A percentile compares a stretch with the other conserved stretches of the same genome.
Evolutionary conservation across 2,797 vertebrate genomes (phyloP).

Genomic region (Acridotheres tristis): DNA sequence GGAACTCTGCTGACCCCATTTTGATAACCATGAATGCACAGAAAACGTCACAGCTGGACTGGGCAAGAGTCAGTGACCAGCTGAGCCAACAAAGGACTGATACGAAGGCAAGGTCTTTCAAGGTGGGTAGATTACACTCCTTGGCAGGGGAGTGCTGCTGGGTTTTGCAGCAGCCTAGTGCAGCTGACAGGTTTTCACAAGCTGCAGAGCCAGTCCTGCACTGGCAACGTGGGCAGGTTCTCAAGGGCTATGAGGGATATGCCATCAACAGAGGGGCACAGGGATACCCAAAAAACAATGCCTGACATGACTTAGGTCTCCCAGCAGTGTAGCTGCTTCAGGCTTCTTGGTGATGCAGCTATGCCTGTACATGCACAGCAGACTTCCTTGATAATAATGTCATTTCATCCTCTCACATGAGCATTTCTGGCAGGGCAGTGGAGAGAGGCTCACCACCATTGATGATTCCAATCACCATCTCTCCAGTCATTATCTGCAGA

Average conservation of each 20-base stretch:
- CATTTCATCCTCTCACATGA: background rate
- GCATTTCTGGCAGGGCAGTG: background rate
- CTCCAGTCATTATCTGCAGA: background rate
- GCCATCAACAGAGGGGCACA: background rate
- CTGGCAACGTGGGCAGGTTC: background rate
- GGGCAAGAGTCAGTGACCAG: background rate
- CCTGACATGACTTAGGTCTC: background rate
- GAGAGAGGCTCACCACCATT: background rate
- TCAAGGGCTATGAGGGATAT: background rate
- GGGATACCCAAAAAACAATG: background rate
- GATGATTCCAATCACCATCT: background rate
- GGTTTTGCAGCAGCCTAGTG: background rate
- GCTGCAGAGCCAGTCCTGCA: background rate
- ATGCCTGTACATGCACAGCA: background rate
- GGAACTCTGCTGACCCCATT: background rate
- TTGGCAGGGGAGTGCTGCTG: background rate
- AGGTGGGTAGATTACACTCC: background rate
- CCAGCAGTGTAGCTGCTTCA: background rate
- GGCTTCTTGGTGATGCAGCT: background rate
- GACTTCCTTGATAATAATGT: background rate
- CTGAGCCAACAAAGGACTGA: slow-evolving; percentile 19
- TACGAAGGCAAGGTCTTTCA: background rate
- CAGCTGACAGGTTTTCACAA: background rate
- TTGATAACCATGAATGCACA: background rate
- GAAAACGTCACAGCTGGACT: background rate